Percentiles rank a stretch among this genome's conserved stretches.
Evolutionary conservation across 2,113 vertebrate genomes (phyloP).

Genomic region (Embiotoca jacksoni): DNA sequence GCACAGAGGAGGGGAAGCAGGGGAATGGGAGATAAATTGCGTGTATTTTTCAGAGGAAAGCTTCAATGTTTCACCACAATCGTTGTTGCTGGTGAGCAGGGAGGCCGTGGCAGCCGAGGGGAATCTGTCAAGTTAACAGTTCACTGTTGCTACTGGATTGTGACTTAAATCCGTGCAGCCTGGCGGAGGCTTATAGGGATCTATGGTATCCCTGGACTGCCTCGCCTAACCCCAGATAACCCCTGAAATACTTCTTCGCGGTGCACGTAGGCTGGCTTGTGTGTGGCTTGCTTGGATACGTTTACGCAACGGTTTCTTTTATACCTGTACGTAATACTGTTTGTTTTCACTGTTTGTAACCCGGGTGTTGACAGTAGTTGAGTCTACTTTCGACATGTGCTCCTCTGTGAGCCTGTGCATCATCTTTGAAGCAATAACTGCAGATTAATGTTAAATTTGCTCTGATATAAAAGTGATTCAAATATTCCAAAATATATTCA

Average conservation of each 20-base stretch:
- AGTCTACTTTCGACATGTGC: not conserved
- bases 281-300: not conserved
- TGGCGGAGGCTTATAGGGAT: slow-evolving; percentile 22
- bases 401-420: no score
- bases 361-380: not conserved
- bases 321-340: not conserved
- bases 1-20: slow-evolving; percentile 1
- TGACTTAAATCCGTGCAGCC: slow-evolving; percentile 36
- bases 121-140: slow-evolving; percentile 61
- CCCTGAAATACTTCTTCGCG: not conserved
- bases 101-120: not conserved
- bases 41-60: slow-evolving; percentile 37
- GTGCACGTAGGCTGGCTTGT: not conserved
- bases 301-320: not conserved
- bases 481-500: no score
- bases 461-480: no score
- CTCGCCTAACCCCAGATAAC: slow-evolving; percentile 27
- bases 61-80: slow-evolving; percentile 38
- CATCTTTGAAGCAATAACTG: no score
- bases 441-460: no score
- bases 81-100: slow-evolving; percentile 51
- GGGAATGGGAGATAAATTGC: slow-evolving; percentile 34
- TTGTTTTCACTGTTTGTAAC: not conserved
- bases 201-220: slow-evolving; percentile 23
- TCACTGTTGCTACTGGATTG: slow-evolving; percentile 46